A percentile compares a stretch with the other conserved stretches of the same genome.
Conservation (phyloP, 2,888 invertebrate genomes). For the Drosophila neoperkinsi region DNA sequence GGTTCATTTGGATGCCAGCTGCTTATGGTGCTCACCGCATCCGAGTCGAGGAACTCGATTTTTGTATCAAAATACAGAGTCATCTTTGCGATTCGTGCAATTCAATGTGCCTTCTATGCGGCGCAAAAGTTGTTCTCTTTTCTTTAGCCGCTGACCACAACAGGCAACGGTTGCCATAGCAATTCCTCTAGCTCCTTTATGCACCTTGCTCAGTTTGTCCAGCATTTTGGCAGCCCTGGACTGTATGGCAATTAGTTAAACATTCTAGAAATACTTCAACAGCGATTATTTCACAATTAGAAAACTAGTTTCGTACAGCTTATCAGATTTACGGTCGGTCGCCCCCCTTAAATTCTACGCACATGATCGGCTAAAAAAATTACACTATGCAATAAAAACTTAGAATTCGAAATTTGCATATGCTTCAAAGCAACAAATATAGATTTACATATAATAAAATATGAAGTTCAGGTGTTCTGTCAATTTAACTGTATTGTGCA, state of each 20-base stretch:
- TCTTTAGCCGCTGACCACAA: constrained; percentile 47
- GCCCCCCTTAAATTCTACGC: constrained; percentile 32
- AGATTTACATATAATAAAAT: not conserved
- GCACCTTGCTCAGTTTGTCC: not conserved
- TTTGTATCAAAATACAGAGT: constrained; percentile 94
- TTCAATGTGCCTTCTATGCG: not conserved
- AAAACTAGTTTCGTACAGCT: constrained; percentile 30
- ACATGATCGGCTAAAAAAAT: constrained; percentile 29
- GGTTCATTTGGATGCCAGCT: constrained; percentile 94
- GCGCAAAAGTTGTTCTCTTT: not conserved
- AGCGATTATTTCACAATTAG: constrained; percentile 12
- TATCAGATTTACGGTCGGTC: constrained; percentile 21
- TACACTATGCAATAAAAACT: constrained; percentile 33
- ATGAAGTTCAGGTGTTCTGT: not conserved
- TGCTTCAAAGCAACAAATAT: too few species aligned
- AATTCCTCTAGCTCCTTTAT: constrained; percentile 6
- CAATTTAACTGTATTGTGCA: not conserved
- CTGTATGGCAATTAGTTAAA: constrained; percentile 1
- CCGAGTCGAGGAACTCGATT: constrained; percentile 90
- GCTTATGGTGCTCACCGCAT: constrained; percentile 92
- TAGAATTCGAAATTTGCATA: too few species aligned
- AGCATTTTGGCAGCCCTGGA: constrained; percentile 22
- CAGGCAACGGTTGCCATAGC: constrained; percentile 49
- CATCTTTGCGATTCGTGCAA: constrained; percentile 86
- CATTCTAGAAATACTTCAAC: constrained; percentile 8